phyloP scores from a whole-genome alignment of 2,797 vertebrate species.

The Tragelaphus eurycerus region DNA sequence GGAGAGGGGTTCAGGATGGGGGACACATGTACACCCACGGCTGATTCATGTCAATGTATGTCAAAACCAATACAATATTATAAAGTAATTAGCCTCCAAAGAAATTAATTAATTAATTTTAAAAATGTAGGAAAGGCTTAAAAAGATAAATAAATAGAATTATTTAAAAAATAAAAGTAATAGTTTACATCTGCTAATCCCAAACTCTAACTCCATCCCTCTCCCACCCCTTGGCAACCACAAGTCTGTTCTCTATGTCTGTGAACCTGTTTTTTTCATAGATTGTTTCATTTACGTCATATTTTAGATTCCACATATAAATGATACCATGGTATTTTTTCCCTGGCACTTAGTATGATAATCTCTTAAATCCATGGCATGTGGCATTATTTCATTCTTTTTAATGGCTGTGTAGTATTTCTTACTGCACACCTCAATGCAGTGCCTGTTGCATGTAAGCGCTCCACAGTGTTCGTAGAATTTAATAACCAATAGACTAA shows the following conservation, averaged over 20 bases:
- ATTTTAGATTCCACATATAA: neutral
- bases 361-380: neutral
- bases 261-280: neutral
- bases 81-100: too few species aligned
- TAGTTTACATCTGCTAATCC: neutral
- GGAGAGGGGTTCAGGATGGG: too few species aligned
- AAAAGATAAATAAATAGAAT: too few species aligned
- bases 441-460: neutral
- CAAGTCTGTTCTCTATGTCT: neutral
- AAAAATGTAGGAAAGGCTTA: too few species aligned
- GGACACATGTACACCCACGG: too few species aligned
- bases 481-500: neutral
- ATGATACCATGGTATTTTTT: neutral
- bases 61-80: too few species aligned
- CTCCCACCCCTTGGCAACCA: neutral
- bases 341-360: neutral
- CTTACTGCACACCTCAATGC: neutral
- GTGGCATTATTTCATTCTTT: neutral
- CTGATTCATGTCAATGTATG: too few species aligned
- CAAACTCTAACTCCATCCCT: neutral
- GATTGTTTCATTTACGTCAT: neutral
- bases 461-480: neutral
- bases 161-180: neutral
- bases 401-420: neutral
- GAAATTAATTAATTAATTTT: too few species aligned